A percentile compares a stretch with the other conserved stretches of the same genome.
These are phyloP conservation scores for Castor canadensis DNA, from an alignment of 2,113 vertebrate genomes.

Conservation along the genomic window DNA sequence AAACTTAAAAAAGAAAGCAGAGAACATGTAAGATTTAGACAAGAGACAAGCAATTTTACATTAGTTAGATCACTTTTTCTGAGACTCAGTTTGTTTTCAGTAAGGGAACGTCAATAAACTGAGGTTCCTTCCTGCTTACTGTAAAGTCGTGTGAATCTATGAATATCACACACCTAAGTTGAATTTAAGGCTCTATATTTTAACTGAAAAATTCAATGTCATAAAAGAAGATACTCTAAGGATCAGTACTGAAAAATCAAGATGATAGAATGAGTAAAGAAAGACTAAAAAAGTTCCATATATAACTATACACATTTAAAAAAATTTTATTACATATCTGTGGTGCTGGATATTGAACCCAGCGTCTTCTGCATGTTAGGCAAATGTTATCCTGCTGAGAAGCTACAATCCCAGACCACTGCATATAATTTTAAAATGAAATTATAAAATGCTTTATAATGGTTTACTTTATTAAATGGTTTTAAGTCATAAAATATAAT, in stretches of 20 bases:
- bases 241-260: background rate
- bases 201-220: too few species aligned
- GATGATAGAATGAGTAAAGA: background rate
- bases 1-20: background rate
- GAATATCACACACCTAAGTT: background rate
- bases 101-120: background rate
- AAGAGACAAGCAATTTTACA: background rate
- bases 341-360: too few species aligned
- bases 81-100: background rate
- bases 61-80: conserved; percentile 1
- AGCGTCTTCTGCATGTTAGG: too few species aligned
- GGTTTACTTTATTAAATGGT: background rate
- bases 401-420: background rate
- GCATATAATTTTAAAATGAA: background rate
- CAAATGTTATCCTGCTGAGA: too few species aligned
- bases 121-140: background rate
- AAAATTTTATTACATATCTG: too few species aligned
- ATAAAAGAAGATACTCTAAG: too few species aligned
- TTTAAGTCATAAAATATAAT: background rate
- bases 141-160: background rate
- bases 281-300: background rate
- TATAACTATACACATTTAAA: too few species aligned
- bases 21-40: background rate
- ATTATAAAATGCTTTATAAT: background rate
- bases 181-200: background rate